Evolutionary conservation across 2,888 invertebrate species (phyloP).

Genomic region (Heliconius ethilla): DNA sequence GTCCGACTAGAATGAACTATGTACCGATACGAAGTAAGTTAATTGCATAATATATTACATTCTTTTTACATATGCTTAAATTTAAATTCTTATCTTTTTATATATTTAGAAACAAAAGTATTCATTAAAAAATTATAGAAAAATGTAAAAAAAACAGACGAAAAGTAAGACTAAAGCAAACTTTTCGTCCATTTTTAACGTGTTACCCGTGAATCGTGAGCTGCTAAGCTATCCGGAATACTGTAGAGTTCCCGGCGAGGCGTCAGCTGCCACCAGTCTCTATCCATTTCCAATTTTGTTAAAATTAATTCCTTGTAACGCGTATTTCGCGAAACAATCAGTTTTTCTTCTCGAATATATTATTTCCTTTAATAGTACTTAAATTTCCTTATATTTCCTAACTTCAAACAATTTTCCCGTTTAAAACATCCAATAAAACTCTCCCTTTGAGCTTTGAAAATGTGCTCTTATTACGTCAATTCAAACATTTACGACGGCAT

Average conservation of each 20-base stretch:
- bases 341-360: not conserved
- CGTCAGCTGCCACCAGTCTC: conserved; percentile 80
- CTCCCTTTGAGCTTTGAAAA: conserved; percentile 14
- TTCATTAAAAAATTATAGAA: not conserved
- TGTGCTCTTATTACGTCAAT: conserved; percentile 7
- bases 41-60: not conserved
- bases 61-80: not conserved
- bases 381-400: conserved; percentile 3
- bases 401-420: conserved; percentile 24
- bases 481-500: conserved; percentile 10
- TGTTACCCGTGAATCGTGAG: conserved; percentile 83
- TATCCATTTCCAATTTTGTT: conserved; percentile 55
- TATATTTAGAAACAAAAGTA: not conserved
- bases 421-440: conserved; percentile 15
- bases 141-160: not conserved
- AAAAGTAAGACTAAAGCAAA: too few relatives aligned
- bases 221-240: conserved; percentile 82
- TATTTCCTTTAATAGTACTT: not conserved
- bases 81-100: not conserved
- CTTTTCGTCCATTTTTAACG: too few relatives aligned
- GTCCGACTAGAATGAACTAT: conserved; percentile 1
- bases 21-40: not conserved
- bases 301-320: not conserved
- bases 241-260: conserved; percentile 67
- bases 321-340: not conserved